Percentiles rank a stretch among this genome's conserved stretches.
phyloP scores from a whole-genome alignment of 2,888 invertebrate species.

The Dolichomitus sp. region DNA sequence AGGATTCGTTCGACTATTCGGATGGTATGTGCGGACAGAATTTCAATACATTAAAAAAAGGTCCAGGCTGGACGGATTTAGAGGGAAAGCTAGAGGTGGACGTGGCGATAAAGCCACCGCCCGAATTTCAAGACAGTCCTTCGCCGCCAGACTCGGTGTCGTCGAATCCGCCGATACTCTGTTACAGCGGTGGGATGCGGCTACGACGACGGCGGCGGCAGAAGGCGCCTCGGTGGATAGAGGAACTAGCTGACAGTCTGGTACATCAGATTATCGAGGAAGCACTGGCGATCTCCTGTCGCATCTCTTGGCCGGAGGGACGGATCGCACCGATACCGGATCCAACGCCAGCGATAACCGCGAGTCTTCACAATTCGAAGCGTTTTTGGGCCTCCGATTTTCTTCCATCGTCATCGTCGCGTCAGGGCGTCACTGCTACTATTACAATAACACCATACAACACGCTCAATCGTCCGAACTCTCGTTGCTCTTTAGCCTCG shows the following conservation, averaged over 20 bases:
- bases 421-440: conserved; percentile 78
- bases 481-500: conserved; percentile 92
- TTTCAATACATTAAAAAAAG: conserved; percentile 94
- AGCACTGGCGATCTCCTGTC: conserved; percentile 86
- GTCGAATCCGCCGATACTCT: conserved; percentile 80
- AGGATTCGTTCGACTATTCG: conserved; percentile 93
- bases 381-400: conserved; percentile 88
- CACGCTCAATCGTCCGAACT: conserved; percentile 89
- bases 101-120: conserved; percentile 93
- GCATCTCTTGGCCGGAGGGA: conserved; percentile 85
- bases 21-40: conserved; percentile 94
- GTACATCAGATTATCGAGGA: conserved; percentile 86
- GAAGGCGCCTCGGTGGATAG: conserved; percentile 79
- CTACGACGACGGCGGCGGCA: conserved; percentile 47
- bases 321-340: conserved; percentile 78
- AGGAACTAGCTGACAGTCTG: conserved; percentile 86
- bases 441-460: conserved; percentile 84
- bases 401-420: conserved; percentile 87
- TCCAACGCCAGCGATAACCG: conserved; percentile 73
- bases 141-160: conserved; percentile 84
- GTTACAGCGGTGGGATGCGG: conserved; percentile 73
- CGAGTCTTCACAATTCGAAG: conserved; percentile 68
- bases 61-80: conserved; percentile 88
- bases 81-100: conserved; percentile 87
- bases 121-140: conserved; percentile 92